phyloP scores from a whole-genome alignment of 2,888 invertebrate species.

The Acheta domesticus region DNA sequence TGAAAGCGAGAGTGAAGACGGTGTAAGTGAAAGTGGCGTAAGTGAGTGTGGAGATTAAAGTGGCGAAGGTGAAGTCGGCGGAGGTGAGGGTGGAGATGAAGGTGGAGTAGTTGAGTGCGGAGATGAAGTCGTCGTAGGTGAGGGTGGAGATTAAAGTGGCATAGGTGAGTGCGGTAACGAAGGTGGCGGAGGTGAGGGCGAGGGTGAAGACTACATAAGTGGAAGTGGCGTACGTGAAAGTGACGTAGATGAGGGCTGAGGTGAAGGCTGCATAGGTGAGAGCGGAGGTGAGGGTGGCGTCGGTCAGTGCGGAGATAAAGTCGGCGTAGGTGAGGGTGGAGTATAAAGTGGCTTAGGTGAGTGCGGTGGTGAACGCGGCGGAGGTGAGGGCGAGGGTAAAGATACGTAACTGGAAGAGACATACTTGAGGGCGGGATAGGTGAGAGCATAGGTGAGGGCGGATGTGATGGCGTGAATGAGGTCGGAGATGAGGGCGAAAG shows the following conservation, averaged over 20 bases:
- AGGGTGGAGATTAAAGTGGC: background rate
- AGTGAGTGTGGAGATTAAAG: background rate
- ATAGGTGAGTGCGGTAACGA: background rate
- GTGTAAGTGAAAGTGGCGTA: background rate
- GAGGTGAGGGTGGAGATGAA: background rate
- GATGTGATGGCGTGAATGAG: no score
- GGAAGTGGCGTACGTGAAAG: no score
- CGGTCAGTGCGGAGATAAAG: background rate
- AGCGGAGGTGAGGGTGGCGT: background rate
- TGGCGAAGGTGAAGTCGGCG: background rate
- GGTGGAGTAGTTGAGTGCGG: background rate
- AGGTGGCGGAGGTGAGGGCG: no score
- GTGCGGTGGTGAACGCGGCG: no score
- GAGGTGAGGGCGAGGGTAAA: background rate
- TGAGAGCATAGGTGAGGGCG: no score
- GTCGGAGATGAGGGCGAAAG: no score
- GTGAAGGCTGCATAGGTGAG: no score
- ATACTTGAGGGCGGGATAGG: background rate
- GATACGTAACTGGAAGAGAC: no score
- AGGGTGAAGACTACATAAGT: no score
- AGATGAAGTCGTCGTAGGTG: background rate
- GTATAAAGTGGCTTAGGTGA: background rate
- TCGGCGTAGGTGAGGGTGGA: background rate
- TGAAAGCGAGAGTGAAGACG: background rate
- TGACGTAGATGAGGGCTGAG: no score